Base-by-base conservation (phyloP, 2,113 vertebrate species). In the Orthochromis indermauri region DNA sequence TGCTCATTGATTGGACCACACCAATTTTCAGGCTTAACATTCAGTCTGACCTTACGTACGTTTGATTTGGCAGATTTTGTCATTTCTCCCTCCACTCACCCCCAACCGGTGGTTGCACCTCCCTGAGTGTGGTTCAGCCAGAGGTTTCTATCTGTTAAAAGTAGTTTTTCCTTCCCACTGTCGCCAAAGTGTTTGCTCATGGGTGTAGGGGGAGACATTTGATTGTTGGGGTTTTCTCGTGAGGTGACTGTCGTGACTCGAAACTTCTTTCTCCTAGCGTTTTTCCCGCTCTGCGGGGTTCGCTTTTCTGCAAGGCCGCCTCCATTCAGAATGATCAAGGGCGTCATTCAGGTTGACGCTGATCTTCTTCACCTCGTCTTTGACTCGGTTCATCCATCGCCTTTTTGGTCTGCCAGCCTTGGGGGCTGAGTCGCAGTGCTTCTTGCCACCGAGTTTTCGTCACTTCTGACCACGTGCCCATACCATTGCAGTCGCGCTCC, bases 81-180 rank as follows among this genome's bases (percentile, higher is more conserved):
- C 33, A 19, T 4, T 33, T 37, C 19, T 68, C 63, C 63, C 33
- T 37, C 33, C 19, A 37, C 63, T 37, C 3, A 37, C 6, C 33
- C 61, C 61, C 4, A 66, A 13, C 33, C 0, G 6, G 2, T 66
- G 33, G 17, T n/a, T 37, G 61, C 4, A 37, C 63, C 63, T 37
- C 33, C 19, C 19, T 5, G 63, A 37, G 33, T 1, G 10, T 68
- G 63, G 33, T 68, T 68, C 63, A 21, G 63, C 33, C 19, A 13
- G 33, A 21, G 63, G 19, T 37, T 37, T 68, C 63, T 37, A 37
- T 13, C 33, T 21, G 33, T 14, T 40, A 21, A 9, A 68, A 68
- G 63, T 37, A 9, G 33, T 9, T 68, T 40, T 40, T 68, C 63
- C 63, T 68, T 68, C 33, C 63, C 63, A 40, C 63, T 40, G 19